phyloP scores from a whole-genome alignment of 1,140 invertebrate genomes.

The Drosophila persimilis region DNA sequence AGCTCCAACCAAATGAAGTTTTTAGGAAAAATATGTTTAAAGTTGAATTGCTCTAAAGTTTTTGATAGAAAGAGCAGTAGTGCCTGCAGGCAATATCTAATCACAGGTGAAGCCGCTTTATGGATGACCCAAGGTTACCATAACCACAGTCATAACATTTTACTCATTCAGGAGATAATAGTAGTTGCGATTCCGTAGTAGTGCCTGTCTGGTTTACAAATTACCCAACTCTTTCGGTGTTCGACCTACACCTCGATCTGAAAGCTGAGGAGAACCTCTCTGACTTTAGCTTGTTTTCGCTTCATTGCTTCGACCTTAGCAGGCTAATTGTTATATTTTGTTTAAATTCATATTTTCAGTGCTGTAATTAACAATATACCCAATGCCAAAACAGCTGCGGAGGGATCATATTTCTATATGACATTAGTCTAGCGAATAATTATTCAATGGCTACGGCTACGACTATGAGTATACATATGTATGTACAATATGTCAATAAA shows the following conservation, averaged over 20 bases:
- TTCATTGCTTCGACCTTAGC: constrained; percentile 37
- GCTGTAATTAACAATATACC: constrained; percentile 17
- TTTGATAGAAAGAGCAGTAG: too few relatives aligned
- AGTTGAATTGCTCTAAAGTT: too few relatives aligned
- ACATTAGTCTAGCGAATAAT: constrained; percentile 26
- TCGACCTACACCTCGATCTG: constrained; percentile 26
- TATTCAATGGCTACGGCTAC: constrained; percentile 18
- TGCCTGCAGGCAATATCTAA: too few relatives aligned
- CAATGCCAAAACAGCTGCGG: constrained; percentile 6
- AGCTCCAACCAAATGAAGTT: too few relatives aligned
- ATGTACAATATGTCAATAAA: constrained; percentile 3
- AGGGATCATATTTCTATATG: constrained; percentile 7
- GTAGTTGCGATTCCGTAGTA: constrained; percentile 15
- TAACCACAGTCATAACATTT: neutral
- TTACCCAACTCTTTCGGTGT: constrained; percentile 14
- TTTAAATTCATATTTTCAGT: constrained; percentile 32
- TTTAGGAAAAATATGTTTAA: neutral
- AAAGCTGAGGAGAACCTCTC: constrained; percentile 4
- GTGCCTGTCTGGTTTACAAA: constrained; percentile 11
- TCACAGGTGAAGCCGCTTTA: too few relatives aligned
- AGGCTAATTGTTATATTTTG: constrained; percentile 45
- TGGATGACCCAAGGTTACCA: too few relatives aligned
- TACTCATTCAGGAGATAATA: constrained; percentile 6
- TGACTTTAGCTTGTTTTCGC: constrained; percentile 18
- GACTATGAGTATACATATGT: too few relatives aligned